Conservation (phyloP, 1,140 invertebrate genomes). For the Drosophila ficusphila region DNA sequence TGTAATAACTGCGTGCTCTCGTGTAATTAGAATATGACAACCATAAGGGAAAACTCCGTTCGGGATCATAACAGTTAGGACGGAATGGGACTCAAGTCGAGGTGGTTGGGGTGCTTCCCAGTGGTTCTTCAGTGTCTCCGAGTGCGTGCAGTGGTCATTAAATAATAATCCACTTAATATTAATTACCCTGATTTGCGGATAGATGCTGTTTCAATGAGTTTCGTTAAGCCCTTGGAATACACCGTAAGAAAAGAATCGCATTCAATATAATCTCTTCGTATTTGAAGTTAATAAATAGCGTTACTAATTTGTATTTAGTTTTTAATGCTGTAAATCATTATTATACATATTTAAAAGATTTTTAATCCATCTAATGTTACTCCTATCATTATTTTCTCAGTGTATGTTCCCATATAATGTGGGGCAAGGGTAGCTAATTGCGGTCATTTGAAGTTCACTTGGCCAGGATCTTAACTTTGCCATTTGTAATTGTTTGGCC, state of each 20-base stretch:
- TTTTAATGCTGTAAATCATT: too few species aligned
- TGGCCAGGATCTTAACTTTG: constrained; percentile 32
- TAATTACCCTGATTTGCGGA: constrained; percentile 77
- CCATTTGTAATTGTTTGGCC: constrained; percentile 65
- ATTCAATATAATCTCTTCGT: too few species aligned
- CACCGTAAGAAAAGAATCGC: background rate
- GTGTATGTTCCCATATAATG: constrained; percentile 2
- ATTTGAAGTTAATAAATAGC: background rate
- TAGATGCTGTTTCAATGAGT: constrained; percentile 21
- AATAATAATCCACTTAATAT: constrained; percentile 83
- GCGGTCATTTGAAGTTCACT: constrained; percentile 70
- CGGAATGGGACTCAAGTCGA: constrained; percentile 63
- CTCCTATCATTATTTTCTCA: too few species aligned
- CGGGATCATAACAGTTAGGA: constrained; percentile 70
- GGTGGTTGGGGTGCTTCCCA: constrained; percentile 1
- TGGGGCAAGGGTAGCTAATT: constrained; percentile 51
- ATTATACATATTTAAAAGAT: too few species aligned
- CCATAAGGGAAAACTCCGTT: constrained; percentile 37
- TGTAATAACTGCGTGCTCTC: constrained; percentile 74
- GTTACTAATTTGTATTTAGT: too few species aligned
- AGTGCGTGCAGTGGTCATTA: constrained; percentile 77
- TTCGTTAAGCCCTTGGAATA: background rate
- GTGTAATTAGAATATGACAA: constrained; percentile 79
- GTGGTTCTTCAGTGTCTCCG: constrained; percentile 25
- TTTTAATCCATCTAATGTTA: too few species aligned